These are phyloP conservation scores for Ceraclea dissimilis DNA, from an alignment of 2,888 invertebrate genomes.

Conservation along the genomic window DNA sequence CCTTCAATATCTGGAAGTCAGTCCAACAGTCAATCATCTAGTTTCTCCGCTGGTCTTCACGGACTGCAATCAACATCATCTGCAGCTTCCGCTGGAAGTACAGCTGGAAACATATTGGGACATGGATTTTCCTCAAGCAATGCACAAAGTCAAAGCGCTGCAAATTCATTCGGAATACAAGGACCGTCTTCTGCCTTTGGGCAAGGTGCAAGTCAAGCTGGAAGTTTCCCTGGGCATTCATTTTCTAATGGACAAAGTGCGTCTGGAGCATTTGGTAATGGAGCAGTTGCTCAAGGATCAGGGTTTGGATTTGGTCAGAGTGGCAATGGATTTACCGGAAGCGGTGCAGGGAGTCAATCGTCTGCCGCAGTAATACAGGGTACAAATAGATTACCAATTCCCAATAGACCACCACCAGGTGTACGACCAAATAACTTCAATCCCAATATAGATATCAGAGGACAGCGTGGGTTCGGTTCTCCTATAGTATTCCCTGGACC, in stretches of 20 bases:
- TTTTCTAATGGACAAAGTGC: slow-evolving; percentile 16
- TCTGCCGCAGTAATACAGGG: slow-evolving; percentile 3
- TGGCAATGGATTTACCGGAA: slow-evolving; percentile 15
- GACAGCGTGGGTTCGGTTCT: slow-evolving; percentile 6
- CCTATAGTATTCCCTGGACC: slow-evolving; percentile 21
- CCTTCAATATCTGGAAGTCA: slow-evolving; percentile 37
- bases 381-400: not conserved
- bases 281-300: slow-evolving; percentile 17
- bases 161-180: slow-evolving; percentile 28
- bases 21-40: slow-evolving; percentile 44
- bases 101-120: slow-evolving; percentile 27
- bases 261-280: slow-evolving; percentile 21
- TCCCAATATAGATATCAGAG: slow-evolving; percentile 3
- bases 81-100: slow-evolving; percentile 34
- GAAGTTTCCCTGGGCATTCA: slow-evolving; percentile 29
- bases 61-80: slow-evolving; percentile 28
- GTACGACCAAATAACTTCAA: not conserved
- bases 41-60: slow-evolving; percentile 33
- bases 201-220: slow-evolving; percentile 31
- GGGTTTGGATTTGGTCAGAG: slow-evolving; percentile 15
- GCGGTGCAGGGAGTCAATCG: slow-evolving; percentile 16
- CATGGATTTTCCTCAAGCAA: slow-evolving; percentile 20
- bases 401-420: not conserved
- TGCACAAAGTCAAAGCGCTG: slow-evolving; percentile 22
- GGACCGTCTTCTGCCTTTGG: slow-evolving; percentile 20